Base-by-base conservation (phyloP, 2,797 vertebrate species). In the Ciconia nigra region DNA sequence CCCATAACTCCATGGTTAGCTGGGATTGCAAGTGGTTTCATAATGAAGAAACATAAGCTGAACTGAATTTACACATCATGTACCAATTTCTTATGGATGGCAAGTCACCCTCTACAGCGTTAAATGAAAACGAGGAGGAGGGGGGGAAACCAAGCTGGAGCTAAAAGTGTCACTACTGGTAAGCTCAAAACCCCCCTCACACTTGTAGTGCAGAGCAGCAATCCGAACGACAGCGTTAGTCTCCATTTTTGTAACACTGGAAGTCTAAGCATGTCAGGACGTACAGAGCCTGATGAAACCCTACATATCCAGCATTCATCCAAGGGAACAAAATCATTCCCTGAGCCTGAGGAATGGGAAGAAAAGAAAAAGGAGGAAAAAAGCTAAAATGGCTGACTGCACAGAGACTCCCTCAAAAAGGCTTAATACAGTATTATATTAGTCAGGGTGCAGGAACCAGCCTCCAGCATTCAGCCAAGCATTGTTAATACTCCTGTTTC, bases 361-460 rank as follows among this genome's bases (percentile, higher is more conserved):
- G 76, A 35, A 41, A 72, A 83, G 58, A 95, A 92, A 94, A 94
- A 95, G 89, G 84, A 80, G 65, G 95, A 83, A 98, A 98, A 98
- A 98, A 98, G 96, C 98, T 98, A 99, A 99, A 99, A 99, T 99
- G 99, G 99, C 99, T 99, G 99, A 99, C 99, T 98, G 98, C 98
- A 99, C 99, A 99, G 98, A 99, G 98, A 98, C 98, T 99, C 98
- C 93, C 95, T 98, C 95, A 94, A 97, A 97, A 98, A 98, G 98
- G 97, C 98, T 99, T 99, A 98, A 98, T 98, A 99, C 98, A 98
- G 98, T 98, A 99, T 98, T 98, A 98, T 98, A 98, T 98, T 98
- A 98, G 98, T 97, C 97, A 97, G 98, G 97, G 97, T 98, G 97
- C 91, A 97, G 98, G 97, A 98, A 97, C 93, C 98, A 98, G 98